Conservation (phyloP, 2,888 invertebrate genomes). For the Brachylomia viminalis region DNA sequence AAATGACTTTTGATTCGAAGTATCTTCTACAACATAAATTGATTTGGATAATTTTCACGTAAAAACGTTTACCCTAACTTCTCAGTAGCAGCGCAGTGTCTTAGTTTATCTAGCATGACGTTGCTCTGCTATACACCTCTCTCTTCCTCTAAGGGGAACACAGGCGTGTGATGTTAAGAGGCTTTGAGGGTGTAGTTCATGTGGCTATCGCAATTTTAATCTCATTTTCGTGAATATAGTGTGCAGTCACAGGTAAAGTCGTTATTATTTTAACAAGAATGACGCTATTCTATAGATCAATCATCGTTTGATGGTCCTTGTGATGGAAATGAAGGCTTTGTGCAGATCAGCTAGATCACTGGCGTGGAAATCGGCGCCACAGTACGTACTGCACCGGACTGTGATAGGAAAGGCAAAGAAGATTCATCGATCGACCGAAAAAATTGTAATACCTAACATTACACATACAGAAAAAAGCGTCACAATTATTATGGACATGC, state of each 20-base stretch:
- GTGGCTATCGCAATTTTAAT: neutral
- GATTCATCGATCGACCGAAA: neutral
- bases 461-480: slow-evolving; percentile 5
- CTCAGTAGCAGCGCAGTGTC: neutral
- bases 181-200: neutral
- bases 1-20: too few species aligned
- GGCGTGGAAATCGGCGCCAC: too few species aligned
- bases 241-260: neutral
- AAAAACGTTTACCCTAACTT: neutral
- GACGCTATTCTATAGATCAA: neutral
- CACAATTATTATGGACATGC: slow-evolving; percentile 7
- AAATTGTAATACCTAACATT: neutral
- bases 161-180: neutral
- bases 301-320: neutral
- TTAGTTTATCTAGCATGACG: neutral
- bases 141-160: too few species aligned
- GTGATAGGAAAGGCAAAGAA: neutral
- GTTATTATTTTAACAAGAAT: too few species aligned
- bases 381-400: neutral
- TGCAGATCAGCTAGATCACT: neutral
- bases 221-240: too few species aligned
- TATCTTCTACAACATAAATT: too few species aligned
- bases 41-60: too few species aligned
- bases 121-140: too few species aligned
- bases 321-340: neutral